phyloP scores from a whole-genome alignment of 2,797 vertebrate genomes.

The Anguilla pacifica region DNA sequence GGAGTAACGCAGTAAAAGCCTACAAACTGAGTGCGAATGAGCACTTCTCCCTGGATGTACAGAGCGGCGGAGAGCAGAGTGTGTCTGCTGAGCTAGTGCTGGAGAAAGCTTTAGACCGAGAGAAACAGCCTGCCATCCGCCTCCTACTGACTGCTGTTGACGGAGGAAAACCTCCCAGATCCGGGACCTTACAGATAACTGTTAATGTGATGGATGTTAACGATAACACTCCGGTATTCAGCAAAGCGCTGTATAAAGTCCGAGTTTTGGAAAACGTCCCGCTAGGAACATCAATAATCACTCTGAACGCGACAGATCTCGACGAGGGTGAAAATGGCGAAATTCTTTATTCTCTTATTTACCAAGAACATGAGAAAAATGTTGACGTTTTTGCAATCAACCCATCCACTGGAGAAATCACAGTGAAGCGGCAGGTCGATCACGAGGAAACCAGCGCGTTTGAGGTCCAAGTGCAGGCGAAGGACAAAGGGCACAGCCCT shows the following conservation, averaged over 20 bases:
- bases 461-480: slow-evolving; percentile 75
- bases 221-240: slow-evolving; percentile 74
- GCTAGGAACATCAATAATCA: slow-evolving; percentile 44
- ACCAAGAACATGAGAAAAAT: slow-evolving; percentile 47
- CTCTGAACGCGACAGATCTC: slow-evolving; percentile 64
- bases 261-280: slow-evolving; percentile 66
- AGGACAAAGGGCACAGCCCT: slow-evolving; percentile 49
- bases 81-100: slow-evolving; percentile 66
- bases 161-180: slow-evolving; percentile 70
- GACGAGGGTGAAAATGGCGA: slow-evolving; percentile 66
- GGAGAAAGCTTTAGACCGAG: slow-evolving; percentile 73
- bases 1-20: slow-evolving; percentile 59
- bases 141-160: slow-evolving; percentile 72
- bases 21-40: slow-evolving; percentile 66
- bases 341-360: slow-evolving; percentile 58
- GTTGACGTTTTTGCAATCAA: slow-evolving; percentile 55
- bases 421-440: slow-evolving; percentile 67
- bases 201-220: slow-evolving; percentile 74
- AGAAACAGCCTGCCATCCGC: slow-evolving; percentile 62
- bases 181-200: slow-evolving; percentile 63
- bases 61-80: slow-evolving; percentile 55
- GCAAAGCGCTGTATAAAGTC: slow-evolving; percentile 66
- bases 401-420: slow-evolving; percentile 70
- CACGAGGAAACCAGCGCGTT: slow-evolving; percentile 71
- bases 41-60: slow-evolving; percentile 62